Percentiles rank a stretch among this genome's conserved stretches.
phyloP scores from a whole-genome alignment of 2,888 invertebrate species.

The Tenthredo distinguenda region DNA sequence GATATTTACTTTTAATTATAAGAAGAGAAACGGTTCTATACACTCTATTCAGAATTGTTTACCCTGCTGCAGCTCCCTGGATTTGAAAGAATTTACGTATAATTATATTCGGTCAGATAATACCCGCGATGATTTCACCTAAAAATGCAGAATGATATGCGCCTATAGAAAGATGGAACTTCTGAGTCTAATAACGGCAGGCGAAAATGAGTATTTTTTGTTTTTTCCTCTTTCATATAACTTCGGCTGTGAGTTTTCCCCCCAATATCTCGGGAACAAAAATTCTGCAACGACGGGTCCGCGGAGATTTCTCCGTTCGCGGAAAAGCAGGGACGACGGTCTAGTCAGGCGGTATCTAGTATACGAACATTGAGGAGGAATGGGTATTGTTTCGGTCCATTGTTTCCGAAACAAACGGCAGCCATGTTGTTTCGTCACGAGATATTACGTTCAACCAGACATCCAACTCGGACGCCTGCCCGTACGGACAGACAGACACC shows the following conservation, averaged over 20 bases:
- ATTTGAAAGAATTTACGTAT: background rate
- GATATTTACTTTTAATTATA: constrained; percentile 40
- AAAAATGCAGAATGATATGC: background rate
- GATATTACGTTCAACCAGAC: constrained; percentile 74
- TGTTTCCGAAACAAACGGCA: constrained; percentile 77
- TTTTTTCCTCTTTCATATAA: background rate
- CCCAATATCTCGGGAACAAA: constrained; percentile 32
- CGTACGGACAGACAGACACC: constrained; percentile 37
- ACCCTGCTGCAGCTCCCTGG: background rate
- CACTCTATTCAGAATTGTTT: constrained; percentile 1
- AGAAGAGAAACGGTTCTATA: background rate
- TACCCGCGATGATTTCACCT: background rate
- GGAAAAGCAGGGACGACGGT: constrained; percentile 53
- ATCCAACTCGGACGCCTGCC: constrained; percentile 55
- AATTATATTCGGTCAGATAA: background rate
- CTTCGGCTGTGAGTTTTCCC: background rate
- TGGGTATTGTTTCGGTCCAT: constrained; percentile 76
- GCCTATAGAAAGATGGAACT: background rate
- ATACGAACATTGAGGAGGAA: constrained; percentile 64
- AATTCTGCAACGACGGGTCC: constrained; percentile 10
- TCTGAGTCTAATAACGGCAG: background rate
- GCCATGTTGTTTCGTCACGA: constrained; percentile 76
- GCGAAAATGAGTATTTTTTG: background rate
- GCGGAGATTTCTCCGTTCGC: constrained; percentile 6
- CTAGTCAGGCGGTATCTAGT: constrained; percentile 39